Evolutionary conservation across 2,888 invertebrate species (phyloP).

Genomic region (Ophion ventricosus): DNA sequence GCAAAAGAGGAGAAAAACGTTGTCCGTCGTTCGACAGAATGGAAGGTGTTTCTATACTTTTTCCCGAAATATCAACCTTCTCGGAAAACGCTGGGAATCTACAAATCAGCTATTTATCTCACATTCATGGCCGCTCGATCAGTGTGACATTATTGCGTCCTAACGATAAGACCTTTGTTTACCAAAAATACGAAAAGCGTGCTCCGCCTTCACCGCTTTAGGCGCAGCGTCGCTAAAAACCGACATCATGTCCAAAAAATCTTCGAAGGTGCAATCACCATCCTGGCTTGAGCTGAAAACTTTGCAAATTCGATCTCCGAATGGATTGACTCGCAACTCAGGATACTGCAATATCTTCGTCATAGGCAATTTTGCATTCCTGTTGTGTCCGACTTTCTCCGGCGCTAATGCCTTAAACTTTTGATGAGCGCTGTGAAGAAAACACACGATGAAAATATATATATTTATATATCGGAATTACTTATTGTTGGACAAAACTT

Average conservation of each 20-base stretch:
- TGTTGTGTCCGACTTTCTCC: constrained; percentile 94
- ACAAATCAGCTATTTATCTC: no score
- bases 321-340: constrained; percentile 95
- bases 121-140: no score
- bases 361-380: constrained; percentile 94
- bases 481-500: constrained; percentile 83
- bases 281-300: constrained; percentile 95
- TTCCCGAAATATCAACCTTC: no score
- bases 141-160: no score
- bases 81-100: no score
- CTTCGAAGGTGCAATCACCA: constrained; percentile 97
- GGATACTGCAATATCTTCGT: constrained; percentile 93
- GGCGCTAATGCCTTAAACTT: constrained; percentile 95
- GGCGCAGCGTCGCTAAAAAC: constrained; percentile 96
- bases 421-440: constrained; percentile 90
- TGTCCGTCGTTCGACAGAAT: no score
- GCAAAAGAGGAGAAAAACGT: no score
- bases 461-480: constrained; percentile 25
- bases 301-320: constrained; percentile 95
- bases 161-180: constrained; percentile 63
- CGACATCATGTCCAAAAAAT: constrained; percentile 98
- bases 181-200: constrained; percentile 98
- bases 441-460: constrained; percentile 22
- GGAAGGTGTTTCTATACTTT: no score
- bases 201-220: constrained; percentile 95